Base-by-base conservation (phyloP, 2,888 invertebrate species). In the Dynastes maya region DNA sequence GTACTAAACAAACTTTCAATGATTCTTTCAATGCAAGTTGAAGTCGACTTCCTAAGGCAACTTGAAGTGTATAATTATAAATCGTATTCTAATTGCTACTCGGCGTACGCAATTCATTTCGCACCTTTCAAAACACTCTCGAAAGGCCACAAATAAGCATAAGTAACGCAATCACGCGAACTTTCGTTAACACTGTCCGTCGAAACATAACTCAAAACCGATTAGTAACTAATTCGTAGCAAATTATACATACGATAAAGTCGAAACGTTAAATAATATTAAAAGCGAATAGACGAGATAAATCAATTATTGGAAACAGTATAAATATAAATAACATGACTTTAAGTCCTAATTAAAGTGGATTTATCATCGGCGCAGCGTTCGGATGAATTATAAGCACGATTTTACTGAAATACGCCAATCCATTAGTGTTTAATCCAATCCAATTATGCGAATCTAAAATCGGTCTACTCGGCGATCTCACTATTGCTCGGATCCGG, bases 371-470 rank as follows among this genome's bases (percentile, higher is more conserved):
- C 61, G 61, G n/a, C 61, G 61, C 61, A 55, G 53, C 68, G 45
- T 74, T 61, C 27, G 61, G 45, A 74, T 74, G 72, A 74, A 40
- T 74, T 74, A 74, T 61, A 74, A 61, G 61, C 55, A 16, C 72
- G 72, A 74, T 63, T 74, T 49, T 49, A 61, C 72, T 61, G 72
- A 61, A 74, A 74, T 74, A 74, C 72, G 61, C 72, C 72, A 74
- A 74, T 74, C 72, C 72, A 74, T 74, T 74, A 74, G 72, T 29
- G 63, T 74, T 74, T 74, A 74, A 74, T 74, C 72, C 72, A 63
- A 74, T 74, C 63, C 72, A 74, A 74, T 74, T 74, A 74, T 32
- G 40, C 45, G 72, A 63, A 61, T 74, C 61, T 74, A 74, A 61
- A 74, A 61, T 74, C 63, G 45, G 32, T 16, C 61, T 61, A 45